Base-by-base conservation (phyloP, 2,888 invertebrate species). In the Pandemis corylana region DNA sequence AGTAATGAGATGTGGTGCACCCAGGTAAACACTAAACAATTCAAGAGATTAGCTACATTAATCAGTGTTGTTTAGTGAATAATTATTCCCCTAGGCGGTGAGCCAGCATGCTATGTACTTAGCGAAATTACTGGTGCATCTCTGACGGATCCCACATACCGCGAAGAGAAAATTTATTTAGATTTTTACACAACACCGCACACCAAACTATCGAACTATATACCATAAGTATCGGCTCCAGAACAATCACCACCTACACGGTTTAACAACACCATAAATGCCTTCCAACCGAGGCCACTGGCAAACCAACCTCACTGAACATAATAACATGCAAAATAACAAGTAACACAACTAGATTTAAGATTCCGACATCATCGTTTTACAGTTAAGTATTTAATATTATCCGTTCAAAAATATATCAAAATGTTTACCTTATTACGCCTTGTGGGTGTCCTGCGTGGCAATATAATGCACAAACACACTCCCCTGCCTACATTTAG, bases 51-150 rank as follows among this genome's bases (percentile, higher is more conserved):
- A 56, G 9, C 20, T 53, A n/a, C 53, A 41, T 42, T 62, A 70
- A 61, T 69, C 28, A 61, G 20, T 42, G 49, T 20, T 41, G 46
- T 56, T 36, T 46, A 44, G 20, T 53, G 59, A 62, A 53, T 71
- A 67, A 66, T 66, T 78, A 76, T 78, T 78, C 73, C 63, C 70
- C 72, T 72, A 75, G 78, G 78, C 59, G 76, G 82, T 82, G 82
- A 83, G 83, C 79, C 76, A 75, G 77, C 72, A 71, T 71, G 70
- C 77, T 81, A 76, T 78, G 78, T 81, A 81, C 78, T 78, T 79
- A 75, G 80, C 79, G 85, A 85, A 90, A 87, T 88, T 89, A 89
- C 84, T 88, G 84, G 85, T 88, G 88, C 89, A 90, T 89, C 84
- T 87, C 87, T 85, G 79, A 86, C 82, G 83, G 80, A 77, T 79